A percentile compares a stretch with the other conserved stretches of the same genome.
Evolutionary conservation across 2,888 invertebrate genomes (phyloP).

Genomic region (Cremastobaeus sp.): DNA sequence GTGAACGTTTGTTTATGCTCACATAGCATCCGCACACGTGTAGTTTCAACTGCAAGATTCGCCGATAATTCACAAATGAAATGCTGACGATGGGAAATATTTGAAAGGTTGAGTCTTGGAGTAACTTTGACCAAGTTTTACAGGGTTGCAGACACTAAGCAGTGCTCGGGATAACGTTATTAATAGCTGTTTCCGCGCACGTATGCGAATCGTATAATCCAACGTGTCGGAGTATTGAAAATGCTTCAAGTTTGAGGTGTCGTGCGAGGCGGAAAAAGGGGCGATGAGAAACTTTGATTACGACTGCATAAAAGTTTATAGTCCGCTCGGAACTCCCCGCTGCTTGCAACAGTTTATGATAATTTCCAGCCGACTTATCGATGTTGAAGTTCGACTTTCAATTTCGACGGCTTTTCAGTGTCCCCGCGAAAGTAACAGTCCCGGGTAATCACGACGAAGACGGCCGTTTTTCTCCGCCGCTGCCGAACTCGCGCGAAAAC

Average conservation of each 20-base stretch:
- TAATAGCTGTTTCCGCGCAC: neutral
- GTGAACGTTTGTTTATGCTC: no score
- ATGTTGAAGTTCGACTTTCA: constrained; percentile 11
- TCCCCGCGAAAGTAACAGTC: neutral
- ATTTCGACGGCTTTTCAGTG: constrained; percentile 5
- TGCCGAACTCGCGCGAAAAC: no score
- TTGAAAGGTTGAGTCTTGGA: no score
- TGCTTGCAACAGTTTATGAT: constrained; percentile 34
- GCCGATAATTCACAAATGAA: no score
- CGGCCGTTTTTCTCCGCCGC: no score
- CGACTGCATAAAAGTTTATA: constrained; percentile 28
- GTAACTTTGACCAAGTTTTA: no score
- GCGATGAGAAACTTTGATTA: constrained; percentile 38
- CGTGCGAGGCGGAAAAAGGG: constrained; percentile 16
- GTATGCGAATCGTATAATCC: no score
- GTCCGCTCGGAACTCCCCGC: constrained; percentile 26
- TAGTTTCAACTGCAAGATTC: no score
- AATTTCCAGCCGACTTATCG: constrained; percentile 26
- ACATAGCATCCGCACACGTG: no score
- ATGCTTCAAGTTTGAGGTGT: constrained; percentile 20
- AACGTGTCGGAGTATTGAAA: constrained; percentile 32
- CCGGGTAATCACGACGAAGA: neutral
- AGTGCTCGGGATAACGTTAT: no score
- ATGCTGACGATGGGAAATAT: no score
- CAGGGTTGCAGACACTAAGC: no score